These are phyloP conservation scores for Mechanitis mazaeus DNA, from an alignment of 2,888 invertebrate species.

Conservation along the genomic window DNA sequence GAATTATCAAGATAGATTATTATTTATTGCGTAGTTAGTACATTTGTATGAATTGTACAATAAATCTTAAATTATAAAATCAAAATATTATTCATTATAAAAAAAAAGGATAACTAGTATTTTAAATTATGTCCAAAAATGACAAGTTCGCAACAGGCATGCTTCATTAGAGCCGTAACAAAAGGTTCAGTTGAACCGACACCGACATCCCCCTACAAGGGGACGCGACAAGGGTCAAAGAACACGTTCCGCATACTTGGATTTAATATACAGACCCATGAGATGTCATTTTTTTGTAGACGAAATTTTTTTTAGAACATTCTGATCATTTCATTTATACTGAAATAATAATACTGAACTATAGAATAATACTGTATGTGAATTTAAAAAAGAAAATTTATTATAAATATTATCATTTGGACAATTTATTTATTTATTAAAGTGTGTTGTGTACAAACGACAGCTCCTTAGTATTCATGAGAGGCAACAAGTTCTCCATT, in stretches of 20 bases:
- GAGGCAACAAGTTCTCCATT: slow-evolving; percentile 53
- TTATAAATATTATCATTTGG: too few species aligned
- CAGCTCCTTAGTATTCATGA: slow-evolving; percentile 62
- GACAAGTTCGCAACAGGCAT: background rate
- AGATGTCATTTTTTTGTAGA: background rate
- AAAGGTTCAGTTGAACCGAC: slow-evolving; percentile 13
- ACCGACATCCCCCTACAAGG: slow-evolving; percentile 20
- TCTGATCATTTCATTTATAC: too few species aligned
- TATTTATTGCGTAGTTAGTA: background rate
- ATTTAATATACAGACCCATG: slow-evolving; percentile 36
- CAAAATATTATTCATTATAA: too few species aligned
- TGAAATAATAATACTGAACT: too few species aligned
- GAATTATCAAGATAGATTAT: background rate
- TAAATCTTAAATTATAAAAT: too few species aligned
- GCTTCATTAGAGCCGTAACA: slow-evolving; percentile 4
- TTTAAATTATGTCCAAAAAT: background rate
- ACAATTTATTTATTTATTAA: too few species aligned
- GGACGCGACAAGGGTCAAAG: slow-evolving; percentile 42
- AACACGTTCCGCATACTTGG: slow-evolving; percentile 44
- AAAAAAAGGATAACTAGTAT: background rate
- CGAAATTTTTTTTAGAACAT: background rate
- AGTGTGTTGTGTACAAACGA: slow-evolving; percentile 12
- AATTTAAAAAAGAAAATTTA: too few species aligned
- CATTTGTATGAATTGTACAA: background rate
- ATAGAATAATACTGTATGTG: too few species aligned